These are phyloP conservation scores for Mactromeris polynyma DNA, from an alignment of 2,888 invertebrate genomes.

Conservation along the genomic window DNA sequence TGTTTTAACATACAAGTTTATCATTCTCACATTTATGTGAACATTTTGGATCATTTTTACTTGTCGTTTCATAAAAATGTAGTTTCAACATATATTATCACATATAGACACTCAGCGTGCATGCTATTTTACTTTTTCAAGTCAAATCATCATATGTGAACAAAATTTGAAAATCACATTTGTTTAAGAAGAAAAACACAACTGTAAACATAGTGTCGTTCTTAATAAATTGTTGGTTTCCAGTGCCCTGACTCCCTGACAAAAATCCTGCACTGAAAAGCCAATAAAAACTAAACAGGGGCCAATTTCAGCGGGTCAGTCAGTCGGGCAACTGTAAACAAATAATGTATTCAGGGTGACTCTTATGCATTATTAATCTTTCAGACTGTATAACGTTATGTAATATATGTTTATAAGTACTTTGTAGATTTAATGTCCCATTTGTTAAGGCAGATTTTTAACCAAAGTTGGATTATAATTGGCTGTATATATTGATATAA, in stretches of 20 bases:
- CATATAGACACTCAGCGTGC: background rate
- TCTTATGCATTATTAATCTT: background rate
- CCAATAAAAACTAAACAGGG: no score
- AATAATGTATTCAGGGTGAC: no score
- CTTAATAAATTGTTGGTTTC: no score
- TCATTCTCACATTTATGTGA: background rate
- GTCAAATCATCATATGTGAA: background rate
- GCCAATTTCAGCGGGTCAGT: no score
- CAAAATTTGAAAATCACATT: background rate
- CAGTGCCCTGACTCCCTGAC: no score
- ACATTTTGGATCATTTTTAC: background rate
- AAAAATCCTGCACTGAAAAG: no score
- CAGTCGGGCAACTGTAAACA: no score
- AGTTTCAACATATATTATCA: background rate
- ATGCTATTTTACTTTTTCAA: background rate
- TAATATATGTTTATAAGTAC: background rate
- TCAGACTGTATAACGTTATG: background rate
- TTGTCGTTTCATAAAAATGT: background rate
- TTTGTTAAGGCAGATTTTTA: constrained; percentile 21
- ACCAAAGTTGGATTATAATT: constrained; percentile 13
- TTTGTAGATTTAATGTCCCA: constrained; percentile 20
- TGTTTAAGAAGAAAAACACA: background rate
- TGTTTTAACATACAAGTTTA: background rate
- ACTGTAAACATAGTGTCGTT: no score
- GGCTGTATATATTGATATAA: constrained; percentile 36